Percentiles rank a stretch among this genome's conserved stretches.
Evolutionary conservation across 2,113 vertebrate genomes (phyloP).

Genomic region (Synchiropus splendidus): DNA sequence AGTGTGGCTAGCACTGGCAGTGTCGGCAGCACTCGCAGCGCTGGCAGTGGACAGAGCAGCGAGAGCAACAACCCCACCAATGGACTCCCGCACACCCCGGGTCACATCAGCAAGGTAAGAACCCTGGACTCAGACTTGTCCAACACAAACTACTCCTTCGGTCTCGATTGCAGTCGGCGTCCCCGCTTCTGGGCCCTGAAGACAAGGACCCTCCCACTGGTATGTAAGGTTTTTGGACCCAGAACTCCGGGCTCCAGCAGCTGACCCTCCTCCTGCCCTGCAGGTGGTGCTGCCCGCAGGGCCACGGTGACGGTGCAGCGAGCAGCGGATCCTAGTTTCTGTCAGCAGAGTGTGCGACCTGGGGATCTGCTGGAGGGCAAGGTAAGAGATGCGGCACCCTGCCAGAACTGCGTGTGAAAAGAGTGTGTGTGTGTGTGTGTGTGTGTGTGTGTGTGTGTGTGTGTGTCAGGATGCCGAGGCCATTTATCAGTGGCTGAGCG

Average conservation of each 20-base stretch:
- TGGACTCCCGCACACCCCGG: conserved; percentile 23
- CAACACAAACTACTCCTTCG: background rate
- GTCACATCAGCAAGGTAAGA: conserved; percentile 39
- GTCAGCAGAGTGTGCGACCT: conserved; percentile 76
- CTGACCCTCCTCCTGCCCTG: background rate
- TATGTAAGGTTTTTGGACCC: too few species aligned
- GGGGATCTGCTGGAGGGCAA: conserved; percentile 86
- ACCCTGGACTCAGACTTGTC: background rate
- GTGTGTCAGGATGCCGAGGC: conserved; percentile 79
- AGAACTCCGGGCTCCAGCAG: too few species aligned
- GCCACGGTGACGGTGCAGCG: conserved; percentile 58
- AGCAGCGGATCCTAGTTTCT: conserved; percentile 69
- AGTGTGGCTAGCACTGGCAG: conserved; percentile 89
- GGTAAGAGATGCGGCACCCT: too few species aligned
- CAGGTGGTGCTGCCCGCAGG: conserved; percentile 35
- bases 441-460: conserved; percentile 1
- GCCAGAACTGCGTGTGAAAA: too few species aligned
- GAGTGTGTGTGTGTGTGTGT: background rate
- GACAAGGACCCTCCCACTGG: conserved; percentile 38
- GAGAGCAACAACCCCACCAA: conserved; percentile 74
- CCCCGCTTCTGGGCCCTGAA: conserved; percentile 56
- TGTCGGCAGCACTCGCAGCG: conserved; percentile 87
- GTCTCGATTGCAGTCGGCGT: conserved; percentile 54
- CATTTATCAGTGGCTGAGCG: conserved; percentile 88
- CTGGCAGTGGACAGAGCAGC: conserved; percentile 88